Percentiles rank a stretch among this genome's conserved stretches.
phyloP scores from a whole-genome alignment of 2,888 invertebrate species.

The Dasysyrphus albostriatus region DNA sequence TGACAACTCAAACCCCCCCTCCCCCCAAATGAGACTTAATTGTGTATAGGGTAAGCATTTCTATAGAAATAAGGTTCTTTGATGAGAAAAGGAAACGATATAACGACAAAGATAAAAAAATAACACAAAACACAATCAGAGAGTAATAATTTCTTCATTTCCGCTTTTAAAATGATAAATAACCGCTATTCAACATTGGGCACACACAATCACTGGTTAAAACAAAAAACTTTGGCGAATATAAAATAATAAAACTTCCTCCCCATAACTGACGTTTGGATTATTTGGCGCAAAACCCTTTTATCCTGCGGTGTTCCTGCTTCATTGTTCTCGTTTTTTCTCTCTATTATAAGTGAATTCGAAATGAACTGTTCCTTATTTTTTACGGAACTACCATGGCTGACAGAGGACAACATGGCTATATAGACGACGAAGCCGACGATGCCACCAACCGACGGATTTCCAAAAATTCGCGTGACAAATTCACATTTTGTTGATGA shows the following conservation, averaged over 20 bases:
- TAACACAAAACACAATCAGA: conserved; percentile 33
- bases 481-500: conserved; percentile 53
- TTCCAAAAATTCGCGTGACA: conserved; percentile 70
- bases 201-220: conserved; percentile 48
- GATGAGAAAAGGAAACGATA: conserved; percentile 33
- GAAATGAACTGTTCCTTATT: conserved; percentile 39
- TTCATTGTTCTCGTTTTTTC: conserved; percentile 42
- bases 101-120: conserved; percentile 36
- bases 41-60: conserved; percentile 66
- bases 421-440: not conserved
- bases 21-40: conserved; percentile 70
- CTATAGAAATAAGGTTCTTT: conserved; percentile 55
- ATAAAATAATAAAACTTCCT: conserved; percentile 33
- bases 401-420: not conserved
- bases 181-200: conserved; percentile 43
- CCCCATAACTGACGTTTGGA: conserved; percentile 24
- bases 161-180: conserved; percentile 64
- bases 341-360: conserved; percentile 48
- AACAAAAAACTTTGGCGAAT: conserved; percentile 34
- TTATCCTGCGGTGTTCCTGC: conserved; percentile 29
- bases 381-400: not conserved
- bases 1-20: not conserved
- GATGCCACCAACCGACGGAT: conserved; percentile 1
- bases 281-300: conserved; percentile 57
- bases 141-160: conserved; percentile 69